Conservation (phyloP, 2,113 vertebrate species). For the Rhizomys pruinosus region DNA sequence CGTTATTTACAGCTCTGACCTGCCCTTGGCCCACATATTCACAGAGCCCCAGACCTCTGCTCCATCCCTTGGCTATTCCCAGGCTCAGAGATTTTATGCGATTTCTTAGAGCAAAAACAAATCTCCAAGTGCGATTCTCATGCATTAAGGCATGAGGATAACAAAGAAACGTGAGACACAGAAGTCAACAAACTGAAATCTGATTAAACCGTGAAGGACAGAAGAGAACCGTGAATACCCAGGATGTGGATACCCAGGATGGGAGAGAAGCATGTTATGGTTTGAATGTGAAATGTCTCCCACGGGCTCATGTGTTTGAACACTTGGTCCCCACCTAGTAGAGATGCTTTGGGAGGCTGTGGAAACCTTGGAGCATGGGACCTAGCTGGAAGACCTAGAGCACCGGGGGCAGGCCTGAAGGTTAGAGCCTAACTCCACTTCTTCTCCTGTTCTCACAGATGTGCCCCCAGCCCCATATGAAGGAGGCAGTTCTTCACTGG, state of each 20-base stretch:
- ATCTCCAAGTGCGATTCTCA: background rate
- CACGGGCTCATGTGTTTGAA: background rate
- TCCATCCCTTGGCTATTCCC: background rate
- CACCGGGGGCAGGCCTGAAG: background rate
- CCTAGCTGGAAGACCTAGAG: background rate
- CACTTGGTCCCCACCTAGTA: background rate
- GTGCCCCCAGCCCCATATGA: too few species aligned
- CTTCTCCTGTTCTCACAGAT: background rate
- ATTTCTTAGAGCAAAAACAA: background rate
- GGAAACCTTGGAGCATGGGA: background rate
- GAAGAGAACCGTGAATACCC: background rate
- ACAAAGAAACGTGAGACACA: background rate
- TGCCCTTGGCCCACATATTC: fast-evolving
- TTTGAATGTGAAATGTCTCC: background rate
- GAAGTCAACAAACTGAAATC: background rate
- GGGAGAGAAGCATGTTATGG: background rate
- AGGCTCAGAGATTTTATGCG: background rate
- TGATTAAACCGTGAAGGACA: background rate
- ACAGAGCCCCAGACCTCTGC: background rate
- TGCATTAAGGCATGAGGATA: background rate
- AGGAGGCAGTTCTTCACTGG: too few species aligned
- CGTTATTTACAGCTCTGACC: background rate
- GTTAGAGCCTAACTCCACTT: too few species aligned
- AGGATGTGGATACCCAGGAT: too few species aligned
- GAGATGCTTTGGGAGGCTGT: background rate